Evolutionary conservation across 2,113 vertebrate species (phyloP).

Genomic region (Otolemur garnettii): DNA sequence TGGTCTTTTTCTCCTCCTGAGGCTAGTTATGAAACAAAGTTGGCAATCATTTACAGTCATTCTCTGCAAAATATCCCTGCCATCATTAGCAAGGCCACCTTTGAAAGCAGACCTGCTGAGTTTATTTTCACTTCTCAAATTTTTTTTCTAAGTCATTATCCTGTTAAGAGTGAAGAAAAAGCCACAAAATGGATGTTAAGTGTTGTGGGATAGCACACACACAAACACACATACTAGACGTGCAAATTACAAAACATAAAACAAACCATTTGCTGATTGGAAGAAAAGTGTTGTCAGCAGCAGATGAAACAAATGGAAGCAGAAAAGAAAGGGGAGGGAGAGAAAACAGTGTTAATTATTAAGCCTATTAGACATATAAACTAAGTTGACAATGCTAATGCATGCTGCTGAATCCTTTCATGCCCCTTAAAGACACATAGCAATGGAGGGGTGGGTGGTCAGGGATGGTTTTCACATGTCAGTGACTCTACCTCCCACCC

Average conservation of each 20-base stretch:
- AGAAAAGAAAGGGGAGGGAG: slow-evolving; percentile 81
- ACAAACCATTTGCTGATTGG: slow-evolving; percentile 96
- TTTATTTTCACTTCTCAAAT: background rate
- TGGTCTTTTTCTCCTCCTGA: background rate
- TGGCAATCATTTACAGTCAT: background rate
- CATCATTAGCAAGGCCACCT: background rate
- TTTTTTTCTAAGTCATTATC: background rate
- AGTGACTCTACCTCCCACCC: too few species aligned
- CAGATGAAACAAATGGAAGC: slow-evolving; percentile 84
- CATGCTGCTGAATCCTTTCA: background rate
- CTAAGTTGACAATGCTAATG: slow-evolving; percentile 42
- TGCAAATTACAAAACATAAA: slow-evolving; percentile 86
- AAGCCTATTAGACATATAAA: background rate
- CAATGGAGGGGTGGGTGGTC: too few species aligned
- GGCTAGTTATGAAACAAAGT: background rate
- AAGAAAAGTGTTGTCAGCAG: slow-evolving; percentile 90
- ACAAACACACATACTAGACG: background rate
- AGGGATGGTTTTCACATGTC: too few species aligned
- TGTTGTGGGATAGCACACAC: background rate
- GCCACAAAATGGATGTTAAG: background rate
- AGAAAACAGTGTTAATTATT: slow-evolving; percentile 76
- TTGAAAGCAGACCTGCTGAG: background rate
- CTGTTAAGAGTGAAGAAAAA: background rate
- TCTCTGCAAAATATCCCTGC: background rate
- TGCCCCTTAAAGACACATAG: background rate